A percentile compares a stretch with the other conserved stretches of the same genome.
Conservation (phyloP, 37 sponge, comb jelly and placozoan genomes). For the Theonella swinhoei region DNA sequence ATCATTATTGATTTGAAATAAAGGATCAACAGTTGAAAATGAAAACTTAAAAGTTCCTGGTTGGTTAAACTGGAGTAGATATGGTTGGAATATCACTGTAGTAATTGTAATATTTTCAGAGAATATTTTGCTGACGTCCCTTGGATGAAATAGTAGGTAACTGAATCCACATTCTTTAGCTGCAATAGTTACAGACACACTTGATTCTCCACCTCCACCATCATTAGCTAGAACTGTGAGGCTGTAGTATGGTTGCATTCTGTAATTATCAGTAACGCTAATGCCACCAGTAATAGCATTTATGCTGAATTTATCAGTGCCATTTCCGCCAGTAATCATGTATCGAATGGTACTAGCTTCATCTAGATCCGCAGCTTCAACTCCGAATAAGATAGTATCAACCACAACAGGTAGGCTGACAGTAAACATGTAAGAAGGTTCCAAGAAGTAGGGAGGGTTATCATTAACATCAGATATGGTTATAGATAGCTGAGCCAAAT, state of each 20-base stretch:
- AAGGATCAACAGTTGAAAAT: background rate
- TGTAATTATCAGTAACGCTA: conserved; percentile 41
- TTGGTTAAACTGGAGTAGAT: conserved; percentile 8
- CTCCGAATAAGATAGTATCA: conserved; percentile 2
- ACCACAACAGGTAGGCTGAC: conserved; percentile 44
- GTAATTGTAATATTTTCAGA: conserved; percentile 36
- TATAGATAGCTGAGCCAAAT: conserved; percentile 21
- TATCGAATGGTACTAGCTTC: conserved; percentile 23
- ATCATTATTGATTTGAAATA: conserved; percentile 27
- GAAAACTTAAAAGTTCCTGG: conserved; percentile 29
- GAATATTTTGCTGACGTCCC: background rate
- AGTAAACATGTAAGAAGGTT: conserved; percentile 20
- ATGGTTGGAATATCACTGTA: background rate
- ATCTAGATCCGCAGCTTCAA: conserved; percentile 59
- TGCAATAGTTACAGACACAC: conserved; percentile 17
- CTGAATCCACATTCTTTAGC: conserved; percentile 46
- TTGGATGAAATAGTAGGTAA: conserved; percentile 26
- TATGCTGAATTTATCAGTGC: conserved; percentile 21
- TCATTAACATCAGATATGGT: conserved; percentile 58
- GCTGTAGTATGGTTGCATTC: conserved; percentile 21
- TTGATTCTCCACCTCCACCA: conserved; percentile 39
- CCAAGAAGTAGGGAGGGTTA: conserved; percentile 50
- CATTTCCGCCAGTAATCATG: conserved; percentile 32
- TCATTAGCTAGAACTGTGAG: conserved; percentile 59
- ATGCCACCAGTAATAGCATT: conserved; percentile 59